Conservation (phyloP, 2,797 vertebrate species). For the Margarornis squamiger region DNA sequence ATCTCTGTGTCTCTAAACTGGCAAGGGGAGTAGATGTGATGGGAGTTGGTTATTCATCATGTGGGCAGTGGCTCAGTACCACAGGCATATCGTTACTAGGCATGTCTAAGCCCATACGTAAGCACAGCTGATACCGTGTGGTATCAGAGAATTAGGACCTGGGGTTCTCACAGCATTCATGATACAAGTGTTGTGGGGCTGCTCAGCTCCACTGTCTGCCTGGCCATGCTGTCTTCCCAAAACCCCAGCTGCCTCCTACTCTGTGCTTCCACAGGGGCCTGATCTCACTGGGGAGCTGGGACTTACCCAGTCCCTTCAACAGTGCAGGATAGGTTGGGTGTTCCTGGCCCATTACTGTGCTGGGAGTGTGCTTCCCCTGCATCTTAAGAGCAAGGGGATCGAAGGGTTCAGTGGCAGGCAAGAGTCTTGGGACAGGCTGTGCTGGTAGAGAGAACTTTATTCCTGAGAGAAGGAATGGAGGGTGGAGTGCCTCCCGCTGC, state of each 20-base stretch:
- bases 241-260: neutral
- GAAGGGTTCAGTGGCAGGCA: neutral
- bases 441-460: neutral
- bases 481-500: neutral
- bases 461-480: neutral
- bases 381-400: neutral
- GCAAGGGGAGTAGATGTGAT: neutral
- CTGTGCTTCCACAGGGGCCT: neutral
- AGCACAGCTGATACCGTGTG: neutral
- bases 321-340: neutral
- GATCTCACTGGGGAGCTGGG: neutral
- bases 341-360: rapidly evolving
- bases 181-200: neutral
- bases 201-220: neutral
- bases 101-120: neutral
- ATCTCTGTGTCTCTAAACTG: neutral
- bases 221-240: neutral
- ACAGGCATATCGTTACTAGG: neutral
- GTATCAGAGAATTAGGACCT: neutral
- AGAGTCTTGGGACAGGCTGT: neutral
- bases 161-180: neutral
- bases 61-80: neutral
- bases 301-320: neutral
- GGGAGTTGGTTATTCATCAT: neutral
- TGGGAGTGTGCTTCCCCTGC: neutral